These are phyloP conservation scores for Triplophysa yarkandensis DNA, from an alignment of 2,797 vertebrate species.

Conservation along the genomic window DNA sequence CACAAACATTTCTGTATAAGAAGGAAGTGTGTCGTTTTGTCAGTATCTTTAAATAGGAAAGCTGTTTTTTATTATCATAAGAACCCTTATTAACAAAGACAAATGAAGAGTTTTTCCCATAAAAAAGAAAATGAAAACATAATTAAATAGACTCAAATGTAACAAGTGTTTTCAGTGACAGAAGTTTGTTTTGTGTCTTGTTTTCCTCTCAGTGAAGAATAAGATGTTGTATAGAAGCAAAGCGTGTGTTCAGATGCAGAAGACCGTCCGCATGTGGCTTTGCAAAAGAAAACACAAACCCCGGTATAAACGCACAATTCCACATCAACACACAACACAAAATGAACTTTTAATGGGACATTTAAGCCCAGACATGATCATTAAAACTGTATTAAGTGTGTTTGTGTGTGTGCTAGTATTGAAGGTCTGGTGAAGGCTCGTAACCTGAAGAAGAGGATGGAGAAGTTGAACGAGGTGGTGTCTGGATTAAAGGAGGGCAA, in stretches of 20 bases:
- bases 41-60: neutral
- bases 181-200: neutral
- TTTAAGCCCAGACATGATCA: too few species aligned
- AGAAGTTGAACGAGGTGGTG: slow-evolving; percentile 89
- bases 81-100: too few species aligned
- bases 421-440: slow-evolving; percentile 89
- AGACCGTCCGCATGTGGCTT: slow-evolving; percentile 96
- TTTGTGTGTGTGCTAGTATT: slow-evolving; percentile 73
- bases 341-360: too few species aligned
- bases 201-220: slow-evolving; percentile 85
- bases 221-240: slow-evolving; percentile 89
- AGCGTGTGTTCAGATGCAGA: slow-evolving; percentile 92
- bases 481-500: slow-evolving; percentile 90
- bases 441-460: slow-evolving; percentile 85
- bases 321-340: neutral
- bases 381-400: neutral
- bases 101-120: too few species aligned
- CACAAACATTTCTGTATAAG: too few species aligned
- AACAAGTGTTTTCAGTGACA: neutral
- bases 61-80: too few species aligned
- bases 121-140: too few species aligned
- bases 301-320: too few species aligned
- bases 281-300: slow-evolving; percentile 94
- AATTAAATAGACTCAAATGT: too few species aligned
- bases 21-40: too few species aligned